Base-by-base conservation (phyloP, 2,113 vertebrate genomes). In the Oophaga pumilio region DNA sequence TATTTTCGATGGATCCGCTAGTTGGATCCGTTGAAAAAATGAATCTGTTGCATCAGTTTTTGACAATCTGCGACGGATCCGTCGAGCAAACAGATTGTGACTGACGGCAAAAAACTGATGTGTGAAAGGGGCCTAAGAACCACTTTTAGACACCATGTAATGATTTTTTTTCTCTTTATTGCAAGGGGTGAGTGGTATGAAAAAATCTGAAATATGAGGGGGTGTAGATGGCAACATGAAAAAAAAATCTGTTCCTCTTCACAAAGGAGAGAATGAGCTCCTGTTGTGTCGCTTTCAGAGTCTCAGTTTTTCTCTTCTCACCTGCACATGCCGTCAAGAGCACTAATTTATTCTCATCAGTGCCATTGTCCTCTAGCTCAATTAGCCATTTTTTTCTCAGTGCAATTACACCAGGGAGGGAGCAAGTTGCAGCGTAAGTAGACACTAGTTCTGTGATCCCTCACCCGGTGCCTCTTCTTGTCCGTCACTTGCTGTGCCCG, bases 341-440 rank as follows among this genome's bases (percentile, higher is more conserved):
- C 14, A 24, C 56, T 87, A 50, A 87, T 87, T 87, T 76, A 52
- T 53, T 49, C 68, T 87, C 86, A 87, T 87, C 80, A 87, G 79
- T 52, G n/a, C 69, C 79, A 87, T 87, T 87, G 86, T 87, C 57
- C 86, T 87, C n/a, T 12, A 17, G 49, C 80, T 87, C 57, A 87
- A 82, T 87, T 49, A 87, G 69, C 56, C 28, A 73, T 76, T 53
- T 59, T 76, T 20, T 43, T 83, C 10, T 53, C 0, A 24, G 33
- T 62, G 69, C 79, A 87, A 76, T 87, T 24, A 76, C 66, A 82
- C 43, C 49, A 76, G 59, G 49, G 22, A 82, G 60, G 20, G 43
- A 53, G 52, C 66, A 18, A 22, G 79, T 49, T 24, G 49, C 71
- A 59, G 26, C 59, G 66, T 76, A 76, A 64, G 33, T 76, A 49